Evolutionary conservation across 2,888 invertebrate genomes (phyloP).

Genomic region (Phengaris alcon): DNA sequence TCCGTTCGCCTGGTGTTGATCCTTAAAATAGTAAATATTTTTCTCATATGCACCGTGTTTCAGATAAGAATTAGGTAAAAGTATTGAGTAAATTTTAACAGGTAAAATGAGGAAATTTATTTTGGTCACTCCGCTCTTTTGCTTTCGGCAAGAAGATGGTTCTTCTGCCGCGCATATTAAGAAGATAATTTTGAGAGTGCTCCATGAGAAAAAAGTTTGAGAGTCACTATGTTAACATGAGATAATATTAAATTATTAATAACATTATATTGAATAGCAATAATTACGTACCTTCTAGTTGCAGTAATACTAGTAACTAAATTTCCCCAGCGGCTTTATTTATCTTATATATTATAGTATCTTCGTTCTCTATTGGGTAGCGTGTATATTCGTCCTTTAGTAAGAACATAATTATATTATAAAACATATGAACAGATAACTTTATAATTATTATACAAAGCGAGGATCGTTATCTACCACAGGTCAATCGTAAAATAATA

Average conservation of each 20-base stretch:
- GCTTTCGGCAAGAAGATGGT: too few species aligned
- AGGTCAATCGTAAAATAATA: neutral
- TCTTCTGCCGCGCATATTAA: too few species aligned
- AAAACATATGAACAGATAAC: neutral
- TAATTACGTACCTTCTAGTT: neutral
- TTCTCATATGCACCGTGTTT: too few species aligned
- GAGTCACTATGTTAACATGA: neutral
- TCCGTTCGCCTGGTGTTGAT: too few species aligned
- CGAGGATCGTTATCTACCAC: neutral
- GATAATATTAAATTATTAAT: neutral
- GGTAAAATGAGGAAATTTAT: too few species aligned
- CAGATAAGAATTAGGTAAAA: too few species aligned
- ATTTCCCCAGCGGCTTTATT: neutral
- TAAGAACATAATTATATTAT: neutral
- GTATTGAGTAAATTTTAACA: too few species aligned
- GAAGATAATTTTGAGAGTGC: too few species aligned
- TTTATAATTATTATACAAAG: neutral
- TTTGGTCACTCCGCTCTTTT: too few species aligned
- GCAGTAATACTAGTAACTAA: neutral
- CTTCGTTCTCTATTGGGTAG: neutral
- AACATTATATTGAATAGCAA: neutral
- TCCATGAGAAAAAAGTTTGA: too few species aligned
- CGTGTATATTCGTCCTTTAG: neutral
- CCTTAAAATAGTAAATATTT: too few species aligned
- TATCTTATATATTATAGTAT: neutral